Percentiles rank a stretch among this genome's conserved stretches.
Conservation (phyloP, 2,888 invertebrate genomes). For the Sycophila texana region DNA sequence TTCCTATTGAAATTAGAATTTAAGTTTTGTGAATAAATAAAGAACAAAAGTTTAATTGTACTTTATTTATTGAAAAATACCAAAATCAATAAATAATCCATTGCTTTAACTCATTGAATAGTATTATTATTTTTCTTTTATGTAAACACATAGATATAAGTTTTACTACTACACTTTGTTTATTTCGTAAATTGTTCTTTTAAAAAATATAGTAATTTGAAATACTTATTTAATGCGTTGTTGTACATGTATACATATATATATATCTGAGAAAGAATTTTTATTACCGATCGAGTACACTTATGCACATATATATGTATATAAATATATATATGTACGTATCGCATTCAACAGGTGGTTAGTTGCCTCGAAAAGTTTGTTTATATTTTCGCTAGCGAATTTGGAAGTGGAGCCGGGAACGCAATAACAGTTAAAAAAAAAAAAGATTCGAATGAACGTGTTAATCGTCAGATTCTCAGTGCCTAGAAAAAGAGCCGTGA, state of each 20-base stretch:
- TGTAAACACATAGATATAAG: neutral
- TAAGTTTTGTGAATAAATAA: slow-evolving; percentile 57
- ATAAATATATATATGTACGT: neutral
- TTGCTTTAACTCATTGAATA: slow-evolving; percentile 9
- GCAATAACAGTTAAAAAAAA: neutral
- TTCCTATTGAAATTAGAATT: slow-evolving; percentile 53
- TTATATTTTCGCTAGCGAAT: neutral
- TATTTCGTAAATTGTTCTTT: too few species aligned
- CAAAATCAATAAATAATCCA: slow-evolving; percentile 30
- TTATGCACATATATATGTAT: too few species aligned
- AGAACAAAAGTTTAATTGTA: slow-evolving; percentile 8
- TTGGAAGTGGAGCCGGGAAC: neutral
- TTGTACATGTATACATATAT: neutral
- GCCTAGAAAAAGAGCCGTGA: neutral
- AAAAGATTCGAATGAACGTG: neutral
- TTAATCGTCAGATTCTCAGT: neutral
- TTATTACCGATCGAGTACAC: slow-evolving; percentile 29
- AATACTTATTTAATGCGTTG: too few species aligned
- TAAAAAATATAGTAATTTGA: too few species aligned
- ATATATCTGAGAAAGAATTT: neutral
- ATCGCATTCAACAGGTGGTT: slow-evolving; percentile 35
- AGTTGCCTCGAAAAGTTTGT: slow-evolving; percentile 13
- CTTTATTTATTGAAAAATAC: slow-evolving; percentile 25
- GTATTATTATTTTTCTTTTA: neutral
- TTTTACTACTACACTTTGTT: too few species aligned